phyloP scores from a whole-genome alignment of 2,797 vertebrate genomes.

The Peromyscus attwateri region DNA sequence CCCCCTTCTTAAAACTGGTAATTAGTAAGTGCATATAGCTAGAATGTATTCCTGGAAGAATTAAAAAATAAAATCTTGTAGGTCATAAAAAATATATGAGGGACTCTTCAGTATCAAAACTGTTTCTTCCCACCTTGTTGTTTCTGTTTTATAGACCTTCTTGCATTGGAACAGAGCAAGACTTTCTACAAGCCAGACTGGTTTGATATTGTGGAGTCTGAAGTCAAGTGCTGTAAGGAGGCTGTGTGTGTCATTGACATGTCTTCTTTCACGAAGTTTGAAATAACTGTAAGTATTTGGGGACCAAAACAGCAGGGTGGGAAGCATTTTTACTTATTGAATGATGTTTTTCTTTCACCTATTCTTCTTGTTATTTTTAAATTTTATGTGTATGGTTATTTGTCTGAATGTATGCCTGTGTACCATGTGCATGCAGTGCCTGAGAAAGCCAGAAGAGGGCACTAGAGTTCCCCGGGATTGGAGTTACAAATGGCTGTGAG shows the following conservation, averaged over 20 bases:
- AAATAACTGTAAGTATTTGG: slow-evolving; percentile 94
- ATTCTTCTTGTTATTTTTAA: not conserved
- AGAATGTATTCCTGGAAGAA: slow-evolving; percentile 39
- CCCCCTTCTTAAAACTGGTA: not conserved
- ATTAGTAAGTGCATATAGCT: slow-evolving; percentile 2
- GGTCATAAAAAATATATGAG: not conserved
- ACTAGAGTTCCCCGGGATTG: not conserved
- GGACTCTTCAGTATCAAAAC: accelerated
- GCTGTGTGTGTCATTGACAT: slow-evolving; percentile 99
- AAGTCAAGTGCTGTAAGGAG: slow-evolving; percentile 99
- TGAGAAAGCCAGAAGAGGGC: not conserved
- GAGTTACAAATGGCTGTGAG: not conserved
- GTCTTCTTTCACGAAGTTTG: slow-evolving; percentile 99
- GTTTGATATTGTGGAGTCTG: slow-evolving; percentile 98
- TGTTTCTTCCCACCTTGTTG: not conserved
- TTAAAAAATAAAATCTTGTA: not conserved
- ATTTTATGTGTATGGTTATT: not conserved
- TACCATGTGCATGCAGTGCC: not conserved
- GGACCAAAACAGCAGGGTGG: not conserved
- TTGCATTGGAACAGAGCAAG: slow-evolving; percentile 97
- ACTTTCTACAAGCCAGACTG: slow-evolving; percentile 99
- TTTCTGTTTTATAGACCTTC: slow-evolving; percentile 90
- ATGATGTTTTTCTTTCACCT: not conserved
- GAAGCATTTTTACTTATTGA: not conserved
- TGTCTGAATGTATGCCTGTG: not conserved